Conservation (phyloP, 2,797 vertebrate genomes). For the Chiloscyllium punctatum region DNA sequence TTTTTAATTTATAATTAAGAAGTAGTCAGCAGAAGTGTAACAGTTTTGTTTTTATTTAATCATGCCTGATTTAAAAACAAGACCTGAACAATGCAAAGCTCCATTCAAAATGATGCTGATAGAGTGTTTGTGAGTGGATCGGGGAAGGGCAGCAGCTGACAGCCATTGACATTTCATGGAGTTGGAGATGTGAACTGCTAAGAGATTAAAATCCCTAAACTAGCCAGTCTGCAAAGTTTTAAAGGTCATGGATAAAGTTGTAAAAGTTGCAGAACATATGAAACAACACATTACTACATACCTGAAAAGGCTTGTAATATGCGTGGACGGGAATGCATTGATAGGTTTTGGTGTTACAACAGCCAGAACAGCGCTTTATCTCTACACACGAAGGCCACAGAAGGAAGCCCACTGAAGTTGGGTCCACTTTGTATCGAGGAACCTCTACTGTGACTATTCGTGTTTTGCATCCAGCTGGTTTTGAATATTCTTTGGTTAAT, state of each 20-base stretch:
- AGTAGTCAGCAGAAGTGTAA: neutral
- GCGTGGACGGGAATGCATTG: slow-evolving; percentile 11
- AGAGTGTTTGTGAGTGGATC: neutral
- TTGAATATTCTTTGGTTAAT: neutral
- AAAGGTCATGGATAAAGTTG: neutral
- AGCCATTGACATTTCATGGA: neutral
- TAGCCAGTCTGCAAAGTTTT: neutral
- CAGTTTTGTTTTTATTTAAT: neutral
- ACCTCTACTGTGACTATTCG: neutral
- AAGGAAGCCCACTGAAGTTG: slow-evolving; percentile 21
- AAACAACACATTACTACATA: neutral
- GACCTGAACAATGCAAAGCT: neutral
- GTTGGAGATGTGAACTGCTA: neutral
- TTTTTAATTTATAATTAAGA: neutral
- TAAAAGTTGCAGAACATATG: neutral
- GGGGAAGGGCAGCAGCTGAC: neutral
- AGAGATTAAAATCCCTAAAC: neutral
- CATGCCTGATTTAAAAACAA: neutral
- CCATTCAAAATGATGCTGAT: neutral
- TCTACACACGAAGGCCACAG: slow-evolving; percentile 35
- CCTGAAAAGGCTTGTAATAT: slow-evolving; percentile 20
- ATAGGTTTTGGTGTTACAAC: slow-evolving; percentile 35
- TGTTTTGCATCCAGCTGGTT: slow-evolving; percentile 29
- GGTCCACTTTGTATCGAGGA: slow-evolving; percentile 33
- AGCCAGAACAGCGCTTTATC: slow-evolving; percentile 24